Evolutionary conservation across 2,797 vertebrate species (phyloP).

Genomic region (Cottoperca gobio): DNA sequence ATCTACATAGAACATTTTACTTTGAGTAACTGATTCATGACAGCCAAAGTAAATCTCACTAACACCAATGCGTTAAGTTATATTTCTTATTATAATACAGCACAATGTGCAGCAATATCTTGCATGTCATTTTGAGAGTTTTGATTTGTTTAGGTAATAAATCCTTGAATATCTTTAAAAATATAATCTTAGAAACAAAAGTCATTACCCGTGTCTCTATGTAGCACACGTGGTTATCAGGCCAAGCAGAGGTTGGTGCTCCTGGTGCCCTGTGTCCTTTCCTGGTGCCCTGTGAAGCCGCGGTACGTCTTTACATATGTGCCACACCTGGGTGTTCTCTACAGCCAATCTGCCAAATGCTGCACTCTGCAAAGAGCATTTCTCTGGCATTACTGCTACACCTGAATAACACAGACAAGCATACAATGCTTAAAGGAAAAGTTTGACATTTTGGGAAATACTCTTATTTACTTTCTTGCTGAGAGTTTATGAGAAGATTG

Average conservation of each 20-base stretch:
- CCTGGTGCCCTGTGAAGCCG: constrained; percentile 43
- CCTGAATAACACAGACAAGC: constrained; percentile 45
- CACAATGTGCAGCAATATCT: background rate
- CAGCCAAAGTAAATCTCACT: background rate
- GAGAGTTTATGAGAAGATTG: background rate
- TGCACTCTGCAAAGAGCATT: constrained; percentile 13
- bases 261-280: constrained; percentile 28
- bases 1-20: background rate
- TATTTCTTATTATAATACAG: background rate
- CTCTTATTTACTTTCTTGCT: background rate
- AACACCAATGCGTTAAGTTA: background rate
- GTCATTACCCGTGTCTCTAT: constrained; percentile 12
- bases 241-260: background rate
- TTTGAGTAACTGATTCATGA: background rate
- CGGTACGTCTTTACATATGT: constrained; percentile 34
- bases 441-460: background rate
- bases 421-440: constrained; percentile 5
- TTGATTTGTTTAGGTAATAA: background rate
- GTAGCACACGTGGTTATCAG: background rate
- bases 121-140: background rate
- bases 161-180: background rate
- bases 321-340: constrained; percentile 31
- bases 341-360: constrained; percentile 6
- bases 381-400: constrained; percentile 48
- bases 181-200: background rate